Evolutionary conservation across 2,888 invertebrate species (phyloP).

Genomic region (Volucella inanis): DNA sequence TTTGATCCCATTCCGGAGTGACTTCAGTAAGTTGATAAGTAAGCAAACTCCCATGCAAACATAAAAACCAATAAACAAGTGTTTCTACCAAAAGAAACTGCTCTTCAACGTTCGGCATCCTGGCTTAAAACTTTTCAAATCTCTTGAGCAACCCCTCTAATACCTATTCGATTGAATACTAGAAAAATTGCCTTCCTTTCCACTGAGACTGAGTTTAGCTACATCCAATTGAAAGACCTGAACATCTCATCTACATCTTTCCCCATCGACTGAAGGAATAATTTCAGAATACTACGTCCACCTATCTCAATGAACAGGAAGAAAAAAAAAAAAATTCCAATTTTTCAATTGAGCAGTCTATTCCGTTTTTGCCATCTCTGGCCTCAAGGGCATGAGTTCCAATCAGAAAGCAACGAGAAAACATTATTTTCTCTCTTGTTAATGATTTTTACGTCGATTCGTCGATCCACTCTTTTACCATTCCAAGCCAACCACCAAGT

Average conservation of each 20-base stretch:
- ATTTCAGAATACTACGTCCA: neutral
- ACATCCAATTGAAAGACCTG: neutral
- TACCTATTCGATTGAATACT: constrained; percentile 1
- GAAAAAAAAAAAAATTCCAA: neutral
- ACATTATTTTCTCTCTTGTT: neutral
- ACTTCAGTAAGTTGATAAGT: no score
- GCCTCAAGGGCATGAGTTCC: constrained; percentile 8
- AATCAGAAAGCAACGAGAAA: constrained; percentile 20
- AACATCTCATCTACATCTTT: neutral
- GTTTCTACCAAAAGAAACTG: no score
- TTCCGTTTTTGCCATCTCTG: neutral
- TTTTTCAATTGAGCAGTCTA: constrained; percentile 33
- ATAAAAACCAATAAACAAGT: no score
- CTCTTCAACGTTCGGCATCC: neutral
- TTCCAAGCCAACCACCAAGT: neutral
- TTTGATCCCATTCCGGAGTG: no score
- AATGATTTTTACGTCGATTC: constrained; percentile 26
- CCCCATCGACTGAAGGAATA: neutral
- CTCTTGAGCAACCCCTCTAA: neutral
- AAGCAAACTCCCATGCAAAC: no score
- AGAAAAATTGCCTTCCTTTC: neutral
- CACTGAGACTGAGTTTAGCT: constrained; percentile 8
- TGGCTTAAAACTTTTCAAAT: neutral
- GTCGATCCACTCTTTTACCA: neutral
- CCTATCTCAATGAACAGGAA: constrained; percentile 7